A percentile compares a stretch with the other conserved stretches of the same genome.
These are phyloP conservation scores for Molossus molossus DNA, from an alignment of 2,797 vertebrate genomes.

Conservation along the genomic window DNA sequence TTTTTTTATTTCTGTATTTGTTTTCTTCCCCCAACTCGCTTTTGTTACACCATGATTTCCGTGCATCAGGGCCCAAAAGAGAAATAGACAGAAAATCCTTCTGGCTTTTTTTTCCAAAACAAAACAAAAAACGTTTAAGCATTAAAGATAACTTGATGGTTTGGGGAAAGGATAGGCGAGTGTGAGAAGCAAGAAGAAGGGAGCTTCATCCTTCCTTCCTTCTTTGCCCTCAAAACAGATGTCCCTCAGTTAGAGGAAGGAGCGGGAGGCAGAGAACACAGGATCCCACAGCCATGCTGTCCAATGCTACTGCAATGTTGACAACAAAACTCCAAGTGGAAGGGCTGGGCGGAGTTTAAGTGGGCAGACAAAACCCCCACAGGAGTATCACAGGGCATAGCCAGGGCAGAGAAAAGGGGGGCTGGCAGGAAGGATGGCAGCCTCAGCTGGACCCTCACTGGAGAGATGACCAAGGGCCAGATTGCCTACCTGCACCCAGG, in stretches of 20 bases:
- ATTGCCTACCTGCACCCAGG: neutral
- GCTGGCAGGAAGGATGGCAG: neutral
- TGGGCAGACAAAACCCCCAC: neutral
- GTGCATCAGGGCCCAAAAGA: neutral
- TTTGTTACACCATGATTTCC: neutral
- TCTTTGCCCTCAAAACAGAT: neutral
- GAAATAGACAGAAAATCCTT: conserved; percentile 18
- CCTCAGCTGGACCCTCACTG: neutral
- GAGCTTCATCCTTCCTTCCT: neutral
- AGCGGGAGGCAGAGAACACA: neutral
- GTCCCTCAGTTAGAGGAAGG: neutral
- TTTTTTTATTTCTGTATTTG: neutral
- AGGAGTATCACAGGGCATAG: neutral
- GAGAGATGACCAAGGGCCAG: neutral
- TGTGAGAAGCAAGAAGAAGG: neutral
- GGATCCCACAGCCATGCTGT: neutral
- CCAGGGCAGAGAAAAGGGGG: neutral
- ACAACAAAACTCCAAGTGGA: neutral
- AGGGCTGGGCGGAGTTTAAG: neutral
- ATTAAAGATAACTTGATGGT: neutral
- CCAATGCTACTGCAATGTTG: neutral
- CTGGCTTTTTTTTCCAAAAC: neutral
- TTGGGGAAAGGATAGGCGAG: neutral
- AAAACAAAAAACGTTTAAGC: neutral
- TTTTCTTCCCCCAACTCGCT: neutral